phyloP scores from a whole-genome alignment of 2,888 invertebrate genomes.

The Oasisia sp. region DNA sequence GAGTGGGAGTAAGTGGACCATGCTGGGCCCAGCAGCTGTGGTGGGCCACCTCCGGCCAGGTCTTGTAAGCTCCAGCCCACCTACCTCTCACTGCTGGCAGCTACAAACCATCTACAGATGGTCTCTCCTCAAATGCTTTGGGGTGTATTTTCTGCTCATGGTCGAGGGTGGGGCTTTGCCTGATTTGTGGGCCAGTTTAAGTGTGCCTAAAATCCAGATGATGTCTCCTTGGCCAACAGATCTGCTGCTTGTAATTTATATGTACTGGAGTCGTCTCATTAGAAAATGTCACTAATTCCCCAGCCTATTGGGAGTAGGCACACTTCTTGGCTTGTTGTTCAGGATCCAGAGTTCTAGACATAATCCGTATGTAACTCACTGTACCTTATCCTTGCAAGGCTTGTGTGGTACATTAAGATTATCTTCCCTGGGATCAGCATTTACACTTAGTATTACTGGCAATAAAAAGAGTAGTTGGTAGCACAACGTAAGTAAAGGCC shows the following conservation, averaged over 20 bases:
- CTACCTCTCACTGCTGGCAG: not conserved
- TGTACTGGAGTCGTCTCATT: not conserved
- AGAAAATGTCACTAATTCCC: not conserved
- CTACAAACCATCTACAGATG: conserved; percentile 6
- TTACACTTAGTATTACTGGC: not conserved
- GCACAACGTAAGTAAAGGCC: not conserved
- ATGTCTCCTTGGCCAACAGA: not conserved
- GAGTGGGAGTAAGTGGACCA: not conserved
- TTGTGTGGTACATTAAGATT: not conserved
- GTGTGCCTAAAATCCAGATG: not conserved
- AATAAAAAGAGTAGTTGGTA: not conserved
- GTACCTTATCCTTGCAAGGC: not conserved
- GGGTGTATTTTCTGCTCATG: not conserved
- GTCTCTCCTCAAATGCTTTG: not conserved
- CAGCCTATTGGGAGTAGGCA: not conserved
- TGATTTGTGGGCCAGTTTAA: not conserved
- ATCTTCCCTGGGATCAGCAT: not conserved
- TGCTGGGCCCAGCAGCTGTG: not conserved
- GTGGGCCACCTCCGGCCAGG: not conserved
- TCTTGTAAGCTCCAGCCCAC: not conserved
- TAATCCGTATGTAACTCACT: not conserved
- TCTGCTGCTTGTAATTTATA: not conserved
- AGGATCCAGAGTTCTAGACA: not conserved
- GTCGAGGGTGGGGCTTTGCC: not conserved
- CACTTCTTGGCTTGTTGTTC: not conserved